These are phyloP conservation scores for Erpobdella octoculata DNA, from an alignment of 2,888 invertebrate genomes.

Conservation along the genomic window DNA sequence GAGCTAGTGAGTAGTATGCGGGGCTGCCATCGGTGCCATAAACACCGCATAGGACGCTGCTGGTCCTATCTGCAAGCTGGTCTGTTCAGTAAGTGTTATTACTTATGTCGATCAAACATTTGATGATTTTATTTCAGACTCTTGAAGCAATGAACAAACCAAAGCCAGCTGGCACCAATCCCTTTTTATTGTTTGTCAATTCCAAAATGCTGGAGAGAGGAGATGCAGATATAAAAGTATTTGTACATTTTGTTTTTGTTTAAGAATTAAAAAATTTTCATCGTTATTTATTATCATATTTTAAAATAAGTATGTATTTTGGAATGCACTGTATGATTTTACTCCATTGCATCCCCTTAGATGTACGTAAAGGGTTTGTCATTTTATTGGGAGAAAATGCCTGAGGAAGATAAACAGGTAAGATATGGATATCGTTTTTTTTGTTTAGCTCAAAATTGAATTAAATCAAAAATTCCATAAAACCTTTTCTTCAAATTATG, in stretches of 20 bases:
- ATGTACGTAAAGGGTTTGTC: constrained; percentile 26
- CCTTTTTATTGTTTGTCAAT: constrained; percentile 23
- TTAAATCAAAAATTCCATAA: not conserved
- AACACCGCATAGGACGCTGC: too few species aligned
- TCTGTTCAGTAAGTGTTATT: too few species aligned
- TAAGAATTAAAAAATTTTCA: not conserved
- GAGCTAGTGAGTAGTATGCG: too few species aligned
- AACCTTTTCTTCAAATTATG: not conserved
- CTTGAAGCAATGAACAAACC: too few species aligned
- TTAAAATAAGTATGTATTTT: too few species aligned
- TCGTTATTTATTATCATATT: not conserved
- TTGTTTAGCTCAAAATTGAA: not conserved
- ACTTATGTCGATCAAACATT: too few species aligned
- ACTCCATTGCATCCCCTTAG: not conserved
- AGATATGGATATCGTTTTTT: too few species aligned
- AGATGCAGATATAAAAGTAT: constrained; percentile 26
- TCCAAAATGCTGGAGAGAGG: constrained; percentile 28
- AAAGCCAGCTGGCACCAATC: constrained; percentile 19
- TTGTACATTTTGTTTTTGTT: not conserved
- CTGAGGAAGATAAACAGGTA: constrained; percentile 29
- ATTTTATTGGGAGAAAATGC: constrained; percentile 29
- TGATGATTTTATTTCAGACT: too few species aligned
- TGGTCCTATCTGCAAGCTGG: too few species aligned
- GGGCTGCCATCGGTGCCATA: too few species aligned
- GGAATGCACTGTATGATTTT: not conserved